These are phyloP conservation scores for Alloscopus bannaensis DNA, from an alignment of 2,888 invertebrate species.

Conservation along the genomic window DNA sequence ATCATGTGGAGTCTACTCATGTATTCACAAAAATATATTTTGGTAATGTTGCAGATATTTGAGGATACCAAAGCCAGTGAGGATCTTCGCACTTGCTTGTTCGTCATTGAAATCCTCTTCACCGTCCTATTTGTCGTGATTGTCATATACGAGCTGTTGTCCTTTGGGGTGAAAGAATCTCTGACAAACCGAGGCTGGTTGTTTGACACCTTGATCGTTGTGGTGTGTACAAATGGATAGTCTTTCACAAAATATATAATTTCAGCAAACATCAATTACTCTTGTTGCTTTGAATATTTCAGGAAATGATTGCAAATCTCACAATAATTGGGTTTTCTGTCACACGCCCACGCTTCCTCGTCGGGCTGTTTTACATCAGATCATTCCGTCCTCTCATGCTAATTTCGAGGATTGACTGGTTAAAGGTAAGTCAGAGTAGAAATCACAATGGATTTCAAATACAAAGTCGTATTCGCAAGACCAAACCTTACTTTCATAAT, in stretches of 20 bases:
- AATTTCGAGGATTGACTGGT: constrained; percentile 41
- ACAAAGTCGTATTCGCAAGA: no score
- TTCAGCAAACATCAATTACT: background rate
- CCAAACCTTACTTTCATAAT: no score
- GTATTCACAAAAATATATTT: background rate
- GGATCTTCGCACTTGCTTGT: constrained; percentile 18
- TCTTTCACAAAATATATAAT: background rate
- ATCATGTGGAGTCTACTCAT: constrained; percentile 7
- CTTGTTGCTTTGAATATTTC: constrained; percentile 9
- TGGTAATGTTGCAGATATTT: constrained; percentile 10
- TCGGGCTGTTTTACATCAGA: constrained; percentile 42
- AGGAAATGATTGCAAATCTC: constrained; percentile 54
- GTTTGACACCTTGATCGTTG: constrained; percentile 59
- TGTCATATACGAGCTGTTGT: constrained; percentile 37
- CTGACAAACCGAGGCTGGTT: constrained; percentile 55
- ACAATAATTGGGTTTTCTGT: constrained; percentile 25
- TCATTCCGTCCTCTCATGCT: constrained; percentile 58
- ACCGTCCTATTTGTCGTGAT: constrained; percentile 34
- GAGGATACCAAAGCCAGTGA: constrained; percentile 30
- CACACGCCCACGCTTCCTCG: constrained; percentile 17
- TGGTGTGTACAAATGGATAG: constrained; percentile 32
- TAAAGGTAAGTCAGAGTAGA: constrained; percentile 42
- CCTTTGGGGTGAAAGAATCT: constrained; percentile 49
- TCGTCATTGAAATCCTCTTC: constrained; percentile 49
- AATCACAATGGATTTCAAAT: constrained; percentile 2